Evolutionary conservation across 2,113 vertebrate species (phyloP).

Genomic region (Hydropotes inermis): DNA sequence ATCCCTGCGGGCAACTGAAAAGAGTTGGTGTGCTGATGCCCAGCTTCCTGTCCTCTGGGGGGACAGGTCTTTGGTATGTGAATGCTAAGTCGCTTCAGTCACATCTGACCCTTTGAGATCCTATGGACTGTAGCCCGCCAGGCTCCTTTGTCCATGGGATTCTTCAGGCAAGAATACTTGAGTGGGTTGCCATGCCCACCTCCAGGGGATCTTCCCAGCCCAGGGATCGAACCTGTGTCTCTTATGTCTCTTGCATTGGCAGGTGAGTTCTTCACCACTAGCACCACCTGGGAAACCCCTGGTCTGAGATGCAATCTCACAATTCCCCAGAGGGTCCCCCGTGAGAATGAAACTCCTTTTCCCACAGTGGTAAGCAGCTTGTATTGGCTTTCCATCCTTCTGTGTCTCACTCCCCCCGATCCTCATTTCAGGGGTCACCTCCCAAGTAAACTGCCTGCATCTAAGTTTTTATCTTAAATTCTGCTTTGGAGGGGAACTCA

Average conservation of each 20-base stretch:
- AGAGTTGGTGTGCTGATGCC: not conserved
- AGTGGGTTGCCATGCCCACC: not conserved
- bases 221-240: rapidly evolving
- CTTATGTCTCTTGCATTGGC: not conserved
- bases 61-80: not conserved
- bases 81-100: not conserved
- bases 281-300: not conserved
- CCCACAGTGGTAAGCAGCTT: not conserved
- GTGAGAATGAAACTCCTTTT: not conserved
- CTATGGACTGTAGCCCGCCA: not conserved
- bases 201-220: not conserved
- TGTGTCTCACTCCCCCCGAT: not conserved
- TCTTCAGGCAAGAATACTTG: not conserved
- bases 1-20: not conserved
- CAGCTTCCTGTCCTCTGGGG: not conserved
- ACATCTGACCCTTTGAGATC: not conserved
- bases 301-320: not conserved
- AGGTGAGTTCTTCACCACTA: not conserved
- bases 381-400: not conserved
- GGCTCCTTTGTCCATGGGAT: not conserved
- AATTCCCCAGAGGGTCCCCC: not conserved
- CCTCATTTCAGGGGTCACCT: not conserved
- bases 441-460: not conserved
- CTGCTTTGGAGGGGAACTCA: not conserved
- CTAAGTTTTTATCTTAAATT: not conserved